A percentile compares a stretch with the other conserved stretches of the same genome.
Evolutionary conservation across 2,797 vertebrate species (phyloP).

Genomic region (Miichthys miiuy): DNA sequence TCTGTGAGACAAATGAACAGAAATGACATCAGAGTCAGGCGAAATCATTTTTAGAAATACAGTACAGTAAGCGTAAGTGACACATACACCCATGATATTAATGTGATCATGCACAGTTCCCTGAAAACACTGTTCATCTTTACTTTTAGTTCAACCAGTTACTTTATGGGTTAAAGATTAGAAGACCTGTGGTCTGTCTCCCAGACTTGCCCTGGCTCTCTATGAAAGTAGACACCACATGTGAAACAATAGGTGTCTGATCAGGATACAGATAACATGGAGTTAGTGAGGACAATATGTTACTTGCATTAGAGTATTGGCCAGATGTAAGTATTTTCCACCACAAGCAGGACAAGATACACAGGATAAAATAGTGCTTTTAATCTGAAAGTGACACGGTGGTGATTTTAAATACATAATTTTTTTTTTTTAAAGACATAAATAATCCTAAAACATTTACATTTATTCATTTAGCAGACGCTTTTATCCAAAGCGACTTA

Average conservation of each 20-base stretch:
- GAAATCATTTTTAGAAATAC: conserved; percentile 4
- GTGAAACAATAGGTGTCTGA: conserved; percentile 64
- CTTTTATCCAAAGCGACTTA: too few relatives aligned
- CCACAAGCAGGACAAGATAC: conserved; percentile 12
- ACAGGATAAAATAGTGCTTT: conserved; percentile 16
- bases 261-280: conserved; percentile 60
- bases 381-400: conserved; percentile 19
- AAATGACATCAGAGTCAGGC: conserved; percentile 26
- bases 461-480: too few relatives aligned
- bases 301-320: conserved; percentile 37
- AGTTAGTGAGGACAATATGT: conserved; percentile 38
- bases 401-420: conserved; percentile 1
- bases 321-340: conserved; percentile 21
- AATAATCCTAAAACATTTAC: background rate
- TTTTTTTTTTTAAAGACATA: background rate
- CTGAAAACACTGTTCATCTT: conserved; percentile 14
- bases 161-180: conserved; percentile 31
- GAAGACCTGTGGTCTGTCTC: conserved; percentile 34
- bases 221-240: conserved; percentile 64
- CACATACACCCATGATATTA: conserved; percentile 3
- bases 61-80: background rate
- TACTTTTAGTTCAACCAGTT: conserved; percentile 25
- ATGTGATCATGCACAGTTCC: background rate
- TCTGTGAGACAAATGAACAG: conserved; percentile 69
- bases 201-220: conserved; percentile 37